Conservation (phyloP, 2,113 vertebrate species). For the Promerops cafer region DNA sequence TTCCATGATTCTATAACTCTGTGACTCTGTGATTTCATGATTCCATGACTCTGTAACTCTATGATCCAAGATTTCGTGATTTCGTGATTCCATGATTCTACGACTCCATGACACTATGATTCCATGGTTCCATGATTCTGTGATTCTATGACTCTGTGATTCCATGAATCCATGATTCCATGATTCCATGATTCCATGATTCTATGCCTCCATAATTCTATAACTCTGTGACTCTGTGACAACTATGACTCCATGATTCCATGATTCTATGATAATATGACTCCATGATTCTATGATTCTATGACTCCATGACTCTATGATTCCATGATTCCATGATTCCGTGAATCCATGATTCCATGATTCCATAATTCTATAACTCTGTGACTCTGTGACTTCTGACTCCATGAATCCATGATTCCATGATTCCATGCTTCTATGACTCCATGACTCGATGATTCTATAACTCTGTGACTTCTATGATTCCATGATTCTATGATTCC, state of each 20-base stretch:
- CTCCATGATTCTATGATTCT: neutral
- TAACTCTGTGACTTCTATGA: neutral
- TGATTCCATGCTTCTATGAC: no score
- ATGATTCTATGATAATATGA: accelerated
- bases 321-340: no score
- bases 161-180: neutral
- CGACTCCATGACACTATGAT: no score
- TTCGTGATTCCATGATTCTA: neutral
- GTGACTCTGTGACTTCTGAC: neutral
- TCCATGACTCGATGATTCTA: neutral
- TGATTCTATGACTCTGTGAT: neutral
- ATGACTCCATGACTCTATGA: neutral
- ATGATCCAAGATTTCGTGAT: no score
- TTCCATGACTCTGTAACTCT: no score
- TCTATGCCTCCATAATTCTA: neutral
- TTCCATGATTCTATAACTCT: neutral
- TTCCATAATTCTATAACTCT: neutral
- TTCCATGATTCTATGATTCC: accelerated
- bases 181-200: neutral
- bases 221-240: neutral
- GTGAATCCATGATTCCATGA: neutral
- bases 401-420: neutral
- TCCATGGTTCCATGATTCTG: no score
- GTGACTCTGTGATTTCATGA: neutral
- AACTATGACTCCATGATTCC: no score